Percentiles rank a stretch among this genome's conserved stretches.
phyloP scores from a whole-genome alignment of 1,140 invertebrate genomes.

The Bombus affinis region DNA sequence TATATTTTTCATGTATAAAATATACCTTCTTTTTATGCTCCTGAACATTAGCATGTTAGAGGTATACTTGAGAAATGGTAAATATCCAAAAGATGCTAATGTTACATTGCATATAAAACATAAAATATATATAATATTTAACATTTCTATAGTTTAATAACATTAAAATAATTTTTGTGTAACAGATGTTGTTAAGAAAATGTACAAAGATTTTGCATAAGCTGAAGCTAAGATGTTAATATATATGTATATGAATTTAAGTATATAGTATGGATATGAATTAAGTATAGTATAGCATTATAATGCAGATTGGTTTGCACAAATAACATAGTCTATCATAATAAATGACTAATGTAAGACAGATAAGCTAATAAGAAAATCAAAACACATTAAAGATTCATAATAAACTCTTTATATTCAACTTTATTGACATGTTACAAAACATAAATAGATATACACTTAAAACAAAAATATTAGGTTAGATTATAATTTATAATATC shows the following conservation, averaged over 20 bases:
- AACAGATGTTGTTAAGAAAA: neutral
- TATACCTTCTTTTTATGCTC: neutral
- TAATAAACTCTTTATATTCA: neutral
- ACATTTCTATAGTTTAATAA: neutral
- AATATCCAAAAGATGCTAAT: conserved; percentile 9
- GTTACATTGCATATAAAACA: neutral
- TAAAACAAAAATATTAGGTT: neutral
- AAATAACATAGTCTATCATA: neutral
- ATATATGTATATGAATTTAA: neutral
- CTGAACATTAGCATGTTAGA: neutral
- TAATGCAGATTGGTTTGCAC: neutral
- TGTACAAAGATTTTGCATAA: neutral
- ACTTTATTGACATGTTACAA: neutral
- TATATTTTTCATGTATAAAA: neutral
- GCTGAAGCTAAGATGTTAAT: neutral
- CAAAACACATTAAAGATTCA: neutral
- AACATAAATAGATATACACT: neutral
- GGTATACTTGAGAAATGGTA: conserved; percentile 33
- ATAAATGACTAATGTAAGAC: neutral
- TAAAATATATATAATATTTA: neutral
- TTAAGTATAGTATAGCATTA: neutral
- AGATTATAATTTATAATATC: neutral
- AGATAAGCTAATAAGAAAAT: neutral
- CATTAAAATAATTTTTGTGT: neutral
- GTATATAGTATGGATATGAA: neutral